Conservation (phyloP, 1,140 invertebrate species). For the Drosophila obscura region DNA sequence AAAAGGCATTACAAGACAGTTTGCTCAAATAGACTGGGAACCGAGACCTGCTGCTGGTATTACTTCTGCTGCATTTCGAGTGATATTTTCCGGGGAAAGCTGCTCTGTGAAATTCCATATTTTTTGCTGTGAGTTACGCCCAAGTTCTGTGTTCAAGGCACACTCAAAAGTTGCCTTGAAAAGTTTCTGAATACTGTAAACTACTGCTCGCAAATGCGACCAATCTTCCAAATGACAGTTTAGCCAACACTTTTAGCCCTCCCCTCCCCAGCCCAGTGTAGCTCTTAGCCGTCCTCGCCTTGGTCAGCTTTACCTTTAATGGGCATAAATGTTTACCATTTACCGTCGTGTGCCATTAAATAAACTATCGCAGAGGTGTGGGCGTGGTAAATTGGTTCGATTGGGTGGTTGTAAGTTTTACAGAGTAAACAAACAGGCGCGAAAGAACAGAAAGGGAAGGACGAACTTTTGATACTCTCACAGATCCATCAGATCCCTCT, state of each 20-base stretch:
- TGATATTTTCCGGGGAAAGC: neutral
- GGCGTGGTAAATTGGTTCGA: conserved; percentile 32
- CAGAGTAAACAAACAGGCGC: no score
- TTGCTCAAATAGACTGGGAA: neutral
- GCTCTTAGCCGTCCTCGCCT: conserved; percentile 5
- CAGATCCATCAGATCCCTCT: no score
- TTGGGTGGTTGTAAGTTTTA: conserved; percentile 24
- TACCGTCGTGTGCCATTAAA: conserved; percentile 36
- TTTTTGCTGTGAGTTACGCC: conserved; percentile 5
- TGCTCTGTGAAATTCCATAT: neutral
- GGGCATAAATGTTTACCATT: conserved; percentile 42
- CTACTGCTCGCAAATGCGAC: neutral
- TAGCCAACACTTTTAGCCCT: conserved; percentile 28
- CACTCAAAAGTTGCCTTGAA: conserved; percentile 30
- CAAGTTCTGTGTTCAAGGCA: conserved; percentile 41
- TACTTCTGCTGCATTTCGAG: neutral
- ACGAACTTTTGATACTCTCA: no score
- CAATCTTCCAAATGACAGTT: conserved; percentile 32
- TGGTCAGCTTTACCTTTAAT: conserved; percentile 41
- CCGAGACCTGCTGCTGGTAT: no score
- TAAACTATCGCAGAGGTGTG: conserved; percentile 32
- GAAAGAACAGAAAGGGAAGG: no score
- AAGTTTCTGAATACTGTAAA: conserved; percentile 10
- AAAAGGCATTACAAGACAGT: conserved; percentile 15
- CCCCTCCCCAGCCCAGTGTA: neutral